Percentiles rank a stretch among this genome's conserved stretches.
Evolutionary conservation across 2,888 invertebrate species (phyloP).

Genomic region (Junonia oenone): DNA sequence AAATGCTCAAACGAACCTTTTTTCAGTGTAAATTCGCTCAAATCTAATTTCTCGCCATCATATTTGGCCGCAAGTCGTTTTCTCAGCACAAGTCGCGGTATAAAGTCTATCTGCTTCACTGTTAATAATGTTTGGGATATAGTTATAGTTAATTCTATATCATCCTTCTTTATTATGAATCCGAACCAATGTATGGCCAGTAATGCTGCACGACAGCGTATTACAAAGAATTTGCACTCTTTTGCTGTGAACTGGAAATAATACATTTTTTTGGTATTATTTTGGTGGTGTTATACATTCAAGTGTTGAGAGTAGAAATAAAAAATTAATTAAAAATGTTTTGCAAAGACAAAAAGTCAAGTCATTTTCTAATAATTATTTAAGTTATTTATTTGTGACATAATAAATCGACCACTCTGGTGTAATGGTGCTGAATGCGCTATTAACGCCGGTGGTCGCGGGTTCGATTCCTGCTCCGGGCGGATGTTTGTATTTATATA

Average conservation of each 20-base stretch:
- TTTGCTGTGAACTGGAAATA: constrained; percentile 47
- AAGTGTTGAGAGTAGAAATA: too few relatives aligned
- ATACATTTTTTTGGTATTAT: not conserved
- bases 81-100: constrained; percentile 50
- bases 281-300: too few relatives aligned
- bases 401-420: too few relatives aligned
- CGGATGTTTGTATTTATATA: too few relatives aligned
- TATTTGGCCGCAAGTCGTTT: constrained; percentile 36
- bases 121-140: constrained; percentile 37
- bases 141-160: constrained; percentile 40
- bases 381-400: too few relatives aligned
- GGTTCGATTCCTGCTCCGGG: too few relatives aligned
- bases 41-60: constrained; percentile 39
- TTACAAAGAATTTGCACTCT: constrained; percentile 58
- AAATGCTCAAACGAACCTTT: too few relatives aligned
- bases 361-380: too few relatives aligned
- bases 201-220: constrained; percentile 43
- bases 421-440: too few relatives aligned
- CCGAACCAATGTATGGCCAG: constrained; percentile 48
- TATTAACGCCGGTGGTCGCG: too few relatives aligned
- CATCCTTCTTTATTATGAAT: constrained; percentile 43
- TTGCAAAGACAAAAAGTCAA: too few relatives aligned
- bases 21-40: constrained; percentile 51
- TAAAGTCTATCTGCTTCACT: constrained; percentile 43
- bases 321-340: too few relatives aligned